Conservation (phyloP, 2,888 invertebrate species). For the Xanthia icteritia region DNA sequence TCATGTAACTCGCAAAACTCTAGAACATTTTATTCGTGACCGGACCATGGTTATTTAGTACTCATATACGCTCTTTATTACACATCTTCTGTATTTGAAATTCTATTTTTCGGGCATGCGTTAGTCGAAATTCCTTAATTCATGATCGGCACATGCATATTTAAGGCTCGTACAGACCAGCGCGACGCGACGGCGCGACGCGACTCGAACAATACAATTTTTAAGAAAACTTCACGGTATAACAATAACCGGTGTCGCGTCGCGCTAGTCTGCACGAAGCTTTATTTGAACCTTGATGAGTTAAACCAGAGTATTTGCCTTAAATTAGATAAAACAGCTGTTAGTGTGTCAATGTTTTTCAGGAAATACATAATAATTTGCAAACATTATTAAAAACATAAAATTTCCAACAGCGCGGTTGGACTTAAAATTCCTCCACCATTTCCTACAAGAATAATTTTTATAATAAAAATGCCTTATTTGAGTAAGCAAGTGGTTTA, state of each 20-base stretch:
- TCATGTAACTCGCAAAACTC: constrained; percentile 74
- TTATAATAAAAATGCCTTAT: constrained; percentile 60
- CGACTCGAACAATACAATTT: too few species aligned
- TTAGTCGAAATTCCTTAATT: constrained; percentile 28
- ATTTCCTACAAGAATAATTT: constrained; percentile 48
- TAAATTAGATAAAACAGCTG: background rate
- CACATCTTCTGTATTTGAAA: constrained; percentile 48
- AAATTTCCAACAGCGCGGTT: constrained; percentile 10
- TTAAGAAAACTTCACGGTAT: too few species aligned
- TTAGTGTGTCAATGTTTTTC: constrained; percentile 2
- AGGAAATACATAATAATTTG: constrained; percentile 33
- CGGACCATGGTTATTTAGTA: constrained; percentile 63
- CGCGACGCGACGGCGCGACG: too few species aligned
- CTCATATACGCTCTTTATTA: constrained; percentile 58
- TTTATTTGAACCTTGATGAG: background rate
- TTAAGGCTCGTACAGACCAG: too few species aligned
- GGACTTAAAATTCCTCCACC: constrained; percentile 28
- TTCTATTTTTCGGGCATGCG: constrained; percentile 18
- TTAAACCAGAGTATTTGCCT: background rate
- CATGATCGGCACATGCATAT: too few species aligned
- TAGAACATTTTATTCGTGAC: constrained; percentile 77
- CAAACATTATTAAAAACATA: constrained; percentile 39
- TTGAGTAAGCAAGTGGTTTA: constrained; percentile 54
- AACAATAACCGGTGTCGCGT: too few species aligned
- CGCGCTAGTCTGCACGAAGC: too few species aligned